Base-by-base conservation (phyloP, 2,888 invertebrate genomes). In the Lathronympha strigana region DNA sequence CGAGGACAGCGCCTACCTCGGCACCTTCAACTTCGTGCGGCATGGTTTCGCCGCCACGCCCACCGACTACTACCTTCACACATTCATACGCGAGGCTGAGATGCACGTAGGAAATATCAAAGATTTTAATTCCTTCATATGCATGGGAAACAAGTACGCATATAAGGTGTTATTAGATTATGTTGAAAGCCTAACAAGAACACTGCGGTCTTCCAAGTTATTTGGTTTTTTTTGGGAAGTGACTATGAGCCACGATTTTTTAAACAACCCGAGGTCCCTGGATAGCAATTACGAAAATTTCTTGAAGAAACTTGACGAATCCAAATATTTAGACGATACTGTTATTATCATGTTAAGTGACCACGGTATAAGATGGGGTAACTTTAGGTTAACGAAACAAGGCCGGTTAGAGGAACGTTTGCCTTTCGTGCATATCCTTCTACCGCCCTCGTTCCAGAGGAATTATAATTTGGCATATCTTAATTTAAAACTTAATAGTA, bases 341-440 rank as follows among this genome's bases (percentile, higher is more conserved):
- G 92, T 94, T 47, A 74, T 96, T 13, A 90, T 97, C 58, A 82
- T 97, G 9, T 92, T 98, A 90, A 98, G 98, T 82, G 98, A 98
- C 80, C 98, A 98, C 78, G 98, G 98, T 0, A 94, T 97, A 66
- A 91, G 98, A 68, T 98, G 96, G 95, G 98, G 98, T 1, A 93
- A 93, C 6, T 97, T 97, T 72, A 93, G 97, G 9, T 92, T 93
- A 72, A 98, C 98, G 0, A 96, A 96, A 83, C 97, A 98, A 85
- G 97, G 97, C 1, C 93, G 95, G 78, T 92, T 98, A 78, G 98
- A 98, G 84, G 98, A 97, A 80, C 94, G 98, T 50, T 92, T 98
- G 63, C 98, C 98, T 0, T 94, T 97, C 70, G 90, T 97, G 33
- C 95, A 95, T 73, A 84, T 97, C 1, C 82, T 94, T 3, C 82